Conservation (phyloP, 1,140 invertebrate species). For the Macrocentrus cingulum region DNA sequence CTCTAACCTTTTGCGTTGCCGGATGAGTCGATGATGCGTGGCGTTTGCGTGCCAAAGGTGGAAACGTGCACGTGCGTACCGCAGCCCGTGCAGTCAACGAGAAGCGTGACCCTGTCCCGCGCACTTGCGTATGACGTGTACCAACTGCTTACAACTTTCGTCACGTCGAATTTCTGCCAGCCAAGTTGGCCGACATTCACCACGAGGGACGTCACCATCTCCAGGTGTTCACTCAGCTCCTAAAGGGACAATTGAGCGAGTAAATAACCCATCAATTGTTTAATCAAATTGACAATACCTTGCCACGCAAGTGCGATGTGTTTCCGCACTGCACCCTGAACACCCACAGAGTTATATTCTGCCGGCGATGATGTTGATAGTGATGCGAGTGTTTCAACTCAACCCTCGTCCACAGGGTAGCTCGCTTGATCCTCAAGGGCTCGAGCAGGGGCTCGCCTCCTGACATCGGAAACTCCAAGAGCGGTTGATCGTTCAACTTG, state of each 20-base stretch:
- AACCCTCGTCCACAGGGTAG: constrained; percentile 75
- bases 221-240: constrained; percentile 54
- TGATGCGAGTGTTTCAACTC: constrained; percentile 62
- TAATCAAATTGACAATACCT: constrained; percentile 50
- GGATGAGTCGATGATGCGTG: constrained; percentile 51
- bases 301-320: constrained; percentile 62
- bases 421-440: constrained; percentile 70
- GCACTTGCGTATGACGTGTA: constrained; percentile 58
- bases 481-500: constrained; percentile 77
- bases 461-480: constrained; percentile 79
- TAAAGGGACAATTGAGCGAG: too few relatives aligned
- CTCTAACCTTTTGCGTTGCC: constrained; percentile 51
- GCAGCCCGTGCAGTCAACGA: constrained; percentile 85
- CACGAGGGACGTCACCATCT: constrained; percentile 71
- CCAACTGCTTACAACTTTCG: constrained; percentile 74
- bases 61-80: constrained; percentile 69
- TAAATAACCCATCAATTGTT: too few relatives aligned
- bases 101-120: constrained; percentile 67
- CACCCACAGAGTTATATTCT: constrained; percentile 68
- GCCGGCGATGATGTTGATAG: constrained; percentile 56
- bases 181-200: constrained; percentile 70
- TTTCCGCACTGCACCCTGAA: constrained; percentile 66
- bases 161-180: constrained; percentile 87
- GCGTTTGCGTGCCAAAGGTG: constrained; percentile 51
- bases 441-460: constrained; percentile 61